Base-by-base conservation (phyloP, 2,113 vertebrate genomes). In the Pachycephala philippinensis region DNA sequence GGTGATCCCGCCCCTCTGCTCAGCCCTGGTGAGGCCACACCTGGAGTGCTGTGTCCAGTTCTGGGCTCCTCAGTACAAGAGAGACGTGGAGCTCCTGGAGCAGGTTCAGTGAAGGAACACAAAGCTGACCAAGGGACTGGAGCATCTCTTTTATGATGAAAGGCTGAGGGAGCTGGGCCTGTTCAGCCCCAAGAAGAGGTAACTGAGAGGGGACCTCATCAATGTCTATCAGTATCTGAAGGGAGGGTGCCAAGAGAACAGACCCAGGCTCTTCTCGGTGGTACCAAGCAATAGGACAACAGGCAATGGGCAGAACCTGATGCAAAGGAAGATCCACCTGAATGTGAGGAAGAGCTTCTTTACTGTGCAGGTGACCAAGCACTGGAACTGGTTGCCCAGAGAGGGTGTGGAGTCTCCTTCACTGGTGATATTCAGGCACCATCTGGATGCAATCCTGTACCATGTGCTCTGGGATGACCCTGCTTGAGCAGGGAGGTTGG, bases 1-100 rank as follows among this genome's bases (percentile, higher is more conserved):
- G 11, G 17, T 61, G 39, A 69, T 68, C 24, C 26, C 2, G 3
- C 11, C 17, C 28, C 39, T 68, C 39, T 75, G 8, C 20, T 61
- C 6, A 54, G 47, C 54, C 47, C 54, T 53, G 28, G 53, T 30
- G n/a, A 54, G 53, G 54, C 7, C 0, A 0, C 78, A 40, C 11
- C 54, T 54, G 61, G 39, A 54, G 9, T 40, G 40, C 6, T 60
- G 28, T 68, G 54, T 35, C 53, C 40, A 13, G 9, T 40, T 76
- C 47, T 61, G 47, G 15, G 24, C 9, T 75, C n/a, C 39, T 83
- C 28, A 35, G 30, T 10, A 35, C n/a, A 47, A 45, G 33, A 12
- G 33, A n/a, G 33, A 59, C 33, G 7, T 30, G 61, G n/a, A 47
- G 20, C 39, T 75, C 6, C 39, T 53, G 78, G 20, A 35, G 11